Conservation (phyloP, 2,113 vertebrate genomes). For the Sardina pilchardus region DNA sequence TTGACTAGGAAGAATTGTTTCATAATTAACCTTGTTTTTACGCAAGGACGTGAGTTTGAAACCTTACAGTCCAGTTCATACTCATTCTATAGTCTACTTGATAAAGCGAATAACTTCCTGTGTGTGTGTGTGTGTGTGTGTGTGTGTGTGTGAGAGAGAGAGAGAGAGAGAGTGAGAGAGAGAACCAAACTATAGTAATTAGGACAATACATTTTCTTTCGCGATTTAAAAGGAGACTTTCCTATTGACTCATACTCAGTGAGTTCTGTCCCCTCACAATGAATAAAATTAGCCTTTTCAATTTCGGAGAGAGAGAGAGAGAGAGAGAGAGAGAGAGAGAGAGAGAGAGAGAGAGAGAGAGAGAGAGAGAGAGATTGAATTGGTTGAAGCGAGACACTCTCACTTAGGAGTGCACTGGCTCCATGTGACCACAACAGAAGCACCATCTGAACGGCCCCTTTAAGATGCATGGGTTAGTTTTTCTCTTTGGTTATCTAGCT, state of each 20-base stretch:
- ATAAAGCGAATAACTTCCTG: too few species aligned
- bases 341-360: background rate
- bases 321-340: background rate
- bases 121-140: background rate
- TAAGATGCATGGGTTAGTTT: conserved; percentile 82
- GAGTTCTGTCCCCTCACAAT: too few species aligned
- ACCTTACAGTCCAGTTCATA: background rate
- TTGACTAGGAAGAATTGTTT: background rate
- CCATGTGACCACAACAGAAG: conserved; percentile 58
- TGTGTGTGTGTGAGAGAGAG: too few species aligned
- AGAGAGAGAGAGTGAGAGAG: too few species aligned
- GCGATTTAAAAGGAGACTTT: too few species aligned
- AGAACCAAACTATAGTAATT: too few species aligned
- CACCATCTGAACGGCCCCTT: conserved; percentile 66
- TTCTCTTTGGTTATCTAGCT: conserved; percentile 99
- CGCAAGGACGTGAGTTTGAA: background rate
- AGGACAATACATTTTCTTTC: too few species aligned
- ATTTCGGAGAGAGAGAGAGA: too few species aligned
- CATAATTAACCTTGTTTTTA: background rate
- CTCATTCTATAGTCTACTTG: too few species aligned
- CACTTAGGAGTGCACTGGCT: conserved; percentile 42
- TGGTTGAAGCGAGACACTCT: conserved; percentile 18
- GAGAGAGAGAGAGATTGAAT: background rate
- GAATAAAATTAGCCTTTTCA: too few species aligned
- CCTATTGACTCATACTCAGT: too few species aligned